Evolutionary conservation across 2,888 invertebrate species (phyloP), one percentile per base, ranked within the genome.

Genomic region (Prenolepis imparis): DNA sequence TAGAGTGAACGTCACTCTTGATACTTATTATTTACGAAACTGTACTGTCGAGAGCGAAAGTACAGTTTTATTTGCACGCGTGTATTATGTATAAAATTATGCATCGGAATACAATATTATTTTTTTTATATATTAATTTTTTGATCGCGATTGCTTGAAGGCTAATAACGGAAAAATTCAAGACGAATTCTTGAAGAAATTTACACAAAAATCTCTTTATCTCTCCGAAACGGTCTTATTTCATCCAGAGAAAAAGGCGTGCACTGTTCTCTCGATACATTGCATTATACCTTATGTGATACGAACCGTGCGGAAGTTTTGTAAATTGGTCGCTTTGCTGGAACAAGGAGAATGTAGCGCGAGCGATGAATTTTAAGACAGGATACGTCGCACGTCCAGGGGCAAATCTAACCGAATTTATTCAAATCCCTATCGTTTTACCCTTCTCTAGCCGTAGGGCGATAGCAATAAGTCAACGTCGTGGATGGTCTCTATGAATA

Each of bases 401-500:
- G 64, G 64, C 52, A 85, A 88, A 86, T 89, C 88, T 88, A 86
- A 88, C 86, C 78, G 91, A 90, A 90, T 90, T 87, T 92, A 92
- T 92, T 91, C 91, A 91, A 91, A 92, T 91, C 89, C 90, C 90
- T 87, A 89, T 92, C 88, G 90, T 88, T 91, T 86, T 80, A 86
- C 81, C 86, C 72, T 83, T 88, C 83, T 63, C 83, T 63, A 84
- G 82, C 73, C 80, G 68, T 72, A 82, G 85, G 85, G 66, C 78
- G 84, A 68, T 64, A 73, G 88, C 91, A 87, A 92, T 92, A 92
- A 92, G 91, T 92, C 91, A 91, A 83, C 87, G 89, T 87, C 88
- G 85, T 73, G 80, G 88, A 84, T 87, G 75, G 81, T 75, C 82
- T 86, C 74, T 84, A 90, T 92, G 92, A 91, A 92, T 92, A 92